Evolutionary conservation across 1,140 invertebrate genomes (phyloP).

Genomic region (Micrasema minimum): DNA sequence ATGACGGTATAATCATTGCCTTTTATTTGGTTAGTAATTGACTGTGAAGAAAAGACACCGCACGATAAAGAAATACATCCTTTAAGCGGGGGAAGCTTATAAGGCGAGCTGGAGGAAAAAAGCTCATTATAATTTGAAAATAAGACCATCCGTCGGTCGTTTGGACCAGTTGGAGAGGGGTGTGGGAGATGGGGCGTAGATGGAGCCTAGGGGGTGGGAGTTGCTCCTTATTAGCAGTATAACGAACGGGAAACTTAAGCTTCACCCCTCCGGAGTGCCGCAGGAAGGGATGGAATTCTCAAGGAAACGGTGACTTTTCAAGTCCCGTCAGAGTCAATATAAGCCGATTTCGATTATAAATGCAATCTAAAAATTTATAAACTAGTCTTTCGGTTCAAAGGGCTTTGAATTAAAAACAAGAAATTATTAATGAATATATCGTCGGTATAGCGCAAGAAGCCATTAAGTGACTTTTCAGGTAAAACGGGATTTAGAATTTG

Average conservation of each 20-base stretch:
- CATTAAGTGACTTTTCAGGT: too few species aligned
- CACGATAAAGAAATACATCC: conserved; percentile 30
- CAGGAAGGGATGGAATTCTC: conserved; percentile 14
- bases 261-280: background rate
- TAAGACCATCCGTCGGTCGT: conserved; percentile 22
- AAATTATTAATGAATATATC: too few species aligned
- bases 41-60: conserved; percentile 27
- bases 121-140: conserved; percentile 35
- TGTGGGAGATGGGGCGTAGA: background rate
- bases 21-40: conserved; percentile 33
- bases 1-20: too few species aligned
- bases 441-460: too few species aligned
- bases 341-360: conserved; percentile 17
- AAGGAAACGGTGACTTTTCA: conserved; percentile 16
- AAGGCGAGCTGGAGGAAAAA: conserved; percentile 14
- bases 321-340: conserved; percentile 23
- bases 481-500: too few species aligned
- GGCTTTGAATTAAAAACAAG: too few species aligned
- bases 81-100: conserved; percentile 19
- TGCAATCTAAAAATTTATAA: too few species aligned
- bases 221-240: conserved; percentile 27
- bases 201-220: background rate
- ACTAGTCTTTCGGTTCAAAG: too few species aligned
- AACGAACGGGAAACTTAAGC: conserved; percentile 29
- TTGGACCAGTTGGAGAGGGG: background rate